Base-by-base conservation (phyloP, 1,140 invertebrate species). In the Gonatopus flavifemur region DNA sequence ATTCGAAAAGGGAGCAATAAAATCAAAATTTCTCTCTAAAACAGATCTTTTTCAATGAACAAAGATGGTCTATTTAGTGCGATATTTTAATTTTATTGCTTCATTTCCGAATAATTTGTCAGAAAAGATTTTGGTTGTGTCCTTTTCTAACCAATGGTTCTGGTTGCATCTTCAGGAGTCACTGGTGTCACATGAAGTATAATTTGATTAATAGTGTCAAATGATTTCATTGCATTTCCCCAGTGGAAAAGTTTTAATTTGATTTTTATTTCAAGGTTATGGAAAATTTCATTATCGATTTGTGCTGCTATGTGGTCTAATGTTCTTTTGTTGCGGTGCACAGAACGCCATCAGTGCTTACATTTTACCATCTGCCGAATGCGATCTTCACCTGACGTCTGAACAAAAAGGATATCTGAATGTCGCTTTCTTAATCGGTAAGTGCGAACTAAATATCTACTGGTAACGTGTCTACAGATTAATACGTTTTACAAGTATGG, bases 261-360 rank as follows among this genome's bases (percentile, higher is more conserved):
- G n/a, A n/a, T n/a, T n/a, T n/a, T n/a, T n/a, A n/a, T 36, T 38
- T 22, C 4, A 13, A 70, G 68, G 59, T 12, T 69, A 68, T 15
- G 69, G 69, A 52, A 67, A n/a, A 30, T 71, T 69, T 55, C 69
- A 71, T 24, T 67, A 69, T 12, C 53, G 54, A 3, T 59, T 69
- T 1, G n/a, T 70, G 6, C n/a, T 71, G 3, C 42, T 70, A 0
- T 71, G 69, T 20, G 69, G 69, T 9, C 42, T 62, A 21, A 69
- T 71, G 46, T 81, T 83, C 57, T 62, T 83, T 39, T 77, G 80
- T 3, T 78, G 74, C 6, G 84, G 83, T 15, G 80, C 82, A 12
- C 79, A 86, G 67, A 84, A 84, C 67, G 82, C 80, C 16, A 68
- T 84, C 1, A 82, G 81, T 55, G 83, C 83, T 0, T 86, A 85